These are phyloP conservation scores for Cheilosia grossa DNA, from an alignment of 2,888 invertebrate species.

Conservation along the genomic window DNA sequence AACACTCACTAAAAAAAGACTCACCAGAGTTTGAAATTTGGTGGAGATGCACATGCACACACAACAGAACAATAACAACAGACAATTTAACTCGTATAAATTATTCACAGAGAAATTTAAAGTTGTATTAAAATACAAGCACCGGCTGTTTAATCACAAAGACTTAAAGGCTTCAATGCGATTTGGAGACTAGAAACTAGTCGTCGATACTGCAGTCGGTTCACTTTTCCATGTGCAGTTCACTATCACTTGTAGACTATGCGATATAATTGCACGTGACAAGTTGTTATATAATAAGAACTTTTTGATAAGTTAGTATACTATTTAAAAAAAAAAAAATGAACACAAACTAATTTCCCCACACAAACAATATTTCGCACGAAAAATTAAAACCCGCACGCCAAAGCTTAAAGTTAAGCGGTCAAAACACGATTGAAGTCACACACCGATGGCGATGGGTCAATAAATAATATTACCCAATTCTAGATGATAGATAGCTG, in stretches of 20 bases:
- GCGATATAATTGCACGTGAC: too few species aligned
- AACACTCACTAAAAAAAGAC: too few species aligned
- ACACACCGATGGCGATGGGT: background rate
- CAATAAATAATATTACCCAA: background rate
- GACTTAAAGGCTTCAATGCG: background rate
- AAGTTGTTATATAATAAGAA: too few species aligned
- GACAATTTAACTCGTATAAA: background rate
- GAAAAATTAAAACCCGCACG: background rate
- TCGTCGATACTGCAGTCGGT: background rate
- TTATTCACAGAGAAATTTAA: background rate
- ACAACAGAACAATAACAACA: too few species aligned
- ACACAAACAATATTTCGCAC: too few species aligned
- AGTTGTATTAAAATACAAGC: too few species aligned
- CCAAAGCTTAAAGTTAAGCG: background rate
- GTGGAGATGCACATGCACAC: too few species aligned
- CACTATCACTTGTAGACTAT: background rate
- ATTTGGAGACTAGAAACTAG: background rate
- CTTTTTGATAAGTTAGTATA: too few species aligned
- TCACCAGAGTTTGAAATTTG: too few species aligned
- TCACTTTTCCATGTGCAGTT: background rate
- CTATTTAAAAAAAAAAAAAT: too few species aligned
- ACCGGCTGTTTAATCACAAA: background rate
- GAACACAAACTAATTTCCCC: too few species aligned
- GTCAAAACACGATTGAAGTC: background rate
- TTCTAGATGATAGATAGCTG: background rate